These are phyloP conservation scores for Bellardia bayeri DNA, from an alignment of 2,888 invertebrate genomes.

Conservation along the genomic window DNA sequence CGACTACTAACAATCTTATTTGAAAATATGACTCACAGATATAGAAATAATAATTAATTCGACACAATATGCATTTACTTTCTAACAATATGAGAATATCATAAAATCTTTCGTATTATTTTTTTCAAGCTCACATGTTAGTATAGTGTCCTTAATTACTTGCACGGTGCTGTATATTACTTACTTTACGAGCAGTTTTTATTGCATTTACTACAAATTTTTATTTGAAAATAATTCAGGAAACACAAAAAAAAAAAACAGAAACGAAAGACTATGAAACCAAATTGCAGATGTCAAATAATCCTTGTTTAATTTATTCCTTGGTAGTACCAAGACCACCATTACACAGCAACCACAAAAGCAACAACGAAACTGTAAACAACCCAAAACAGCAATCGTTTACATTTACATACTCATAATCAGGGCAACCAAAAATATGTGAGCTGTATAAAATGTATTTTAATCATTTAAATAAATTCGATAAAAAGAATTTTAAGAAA, in stretches of 20 bases:
- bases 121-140: too few relatives aligned
- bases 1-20: too few relatives aligned
- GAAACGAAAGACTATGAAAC: not conserved
- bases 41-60: too few relatives aligned
- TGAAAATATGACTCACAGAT: too few relatives aligned
- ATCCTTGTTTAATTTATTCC: slow-evolving; percentile 49
- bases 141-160: too few relatives aligned
- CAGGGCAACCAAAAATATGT: not conserved
- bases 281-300: slow-evolving; percentile 65
- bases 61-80: too few relatives aligned
- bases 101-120: too few relatives aligned
- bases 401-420: not conserved
- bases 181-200: slow-evolving; percentile 3
- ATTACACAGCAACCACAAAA: not conserved
- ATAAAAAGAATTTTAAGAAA: too few relatives aligned
- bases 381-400: slow-evolving; percentile 1
- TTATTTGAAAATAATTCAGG: not conserved
- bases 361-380: not conserved
- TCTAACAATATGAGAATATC: too few relatives aligned
- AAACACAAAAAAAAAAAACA: slow-evolving; percentile 20
- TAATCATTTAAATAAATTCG: too few relatives aligned
- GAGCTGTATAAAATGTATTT: too few relatives aligned
- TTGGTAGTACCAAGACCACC: not conserved
- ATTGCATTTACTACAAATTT: slow-evolving; percentile 1
- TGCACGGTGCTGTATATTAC: not conserved